Base-by-base conservation (phyloP, 2,113 vertebrate species). In the Otis tarda region DNA sequence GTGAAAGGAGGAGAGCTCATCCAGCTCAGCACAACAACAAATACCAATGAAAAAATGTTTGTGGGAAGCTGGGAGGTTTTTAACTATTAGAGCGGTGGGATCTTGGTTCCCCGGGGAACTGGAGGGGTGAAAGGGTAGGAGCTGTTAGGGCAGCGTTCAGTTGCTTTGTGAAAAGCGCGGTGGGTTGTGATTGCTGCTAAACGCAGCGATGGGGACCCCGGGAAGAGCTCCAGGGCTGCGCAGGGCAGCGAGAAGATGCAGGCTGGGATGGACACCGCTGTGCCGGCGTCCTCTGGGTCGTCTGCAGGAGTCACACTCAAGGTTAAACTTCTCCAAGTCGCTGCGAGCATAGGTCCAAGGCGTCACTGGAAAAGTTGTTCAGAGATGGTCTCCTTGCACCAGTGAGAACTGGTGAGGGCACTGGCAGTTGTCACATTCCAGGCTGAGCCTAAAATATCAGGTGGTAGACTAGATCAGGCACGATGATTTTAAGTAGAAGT, bases 281-380 rank as follows among this genome's bases (percentile, higher is more conserved):
- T 67, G 41, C 30, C 1, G 4, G 5, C 10, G 5, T 83, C 64
- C 60, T 87, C 64, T 47, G 83, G 31, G 21, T 87, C 4, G 0
- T 41, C 33, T 4, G 4, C 65, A 14, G 31, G 22, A 78, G 60
- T 57, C 22, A 8, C 0, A 3, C 79, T 79, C 89, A 86, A 88
- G 86, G 79, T 69, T 88, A 67, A 85, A 45, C n/a, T 61, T 69
- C 49, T 76, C 15, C 11, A 17, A 4, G 83, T 69, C 4, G 4
- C 37, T 63, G 45, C 21, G 53, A 16, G 20, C 0, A 1, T 43
- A 49, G 35, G n/a, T 30, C 45, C 0, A 3, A 35, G 39, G n/a
- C 0, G 2, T 45, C 8, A 1, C 21, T 73, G 64, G 27, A 23
- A 24, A 31, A 45, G 65, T 49, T 61, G n/a, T n/a, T 74, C 37